Conservation (phyloP, 2,113 vertebrate genomes). For the Actenoides lindsayi region DNA sequence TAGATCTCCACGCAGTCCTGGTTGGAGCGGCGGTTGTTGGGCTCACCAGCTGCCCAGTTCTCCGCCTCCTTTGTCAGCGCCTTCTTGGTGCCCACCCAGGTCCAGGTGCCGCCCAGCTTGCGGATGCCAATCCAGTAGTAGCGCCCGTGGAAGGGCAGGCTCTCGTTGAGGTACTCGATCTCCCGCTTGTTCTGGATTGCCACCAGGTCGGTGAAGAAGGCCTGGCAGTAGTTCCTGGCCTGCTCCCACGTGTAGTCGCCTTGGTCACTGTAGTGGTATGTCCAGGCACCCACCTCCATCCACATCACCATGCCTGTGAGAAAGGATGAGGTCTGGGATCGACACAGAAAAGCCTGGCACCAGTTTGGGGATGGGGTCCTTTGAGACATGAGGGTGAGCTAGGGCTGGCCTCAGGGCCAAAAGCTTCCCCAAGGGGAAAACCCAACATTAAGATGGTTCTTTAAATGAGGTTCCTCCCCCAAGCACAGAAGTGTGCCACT, state of each 20-base stretch:
- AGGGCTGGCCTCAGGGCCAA: neutral
- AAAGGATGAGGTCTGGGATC: neutral
- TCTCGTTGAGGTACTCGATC: constrained; percentile 80
- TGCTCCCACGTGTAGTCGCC: constrained; percentile 73
- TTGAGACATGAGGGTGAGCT: neutral
- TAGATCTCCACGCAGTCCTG: constrained; percentile 98
- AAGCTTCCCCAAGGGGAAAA: neutral
- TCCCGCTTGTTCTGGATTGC: constrained; percentile 93
- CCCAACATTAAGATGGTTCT: neutral
- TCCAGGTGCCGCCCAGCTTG: constrained; percentile 82
- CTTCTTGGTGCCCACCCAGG: constrained; percentile 92
- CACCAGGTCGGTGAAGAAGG: constrained; percentile 86
- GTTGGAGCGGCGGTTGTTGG: constrained; percentile 81
- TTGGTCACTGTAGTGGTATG: constrained; percentile 74
- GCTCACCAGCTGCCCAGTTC: constrained; percentile 88
- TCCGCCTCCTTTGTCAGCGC: constrained; percentile 77
- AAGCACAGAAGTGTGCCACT: neutral
- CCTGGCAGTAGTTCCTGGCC: constrained; percentile 81
- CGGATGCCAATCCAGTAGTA: constrained; percentile 97
- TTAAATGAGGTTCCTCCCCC: neutral
- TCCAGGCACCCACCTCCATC: constrained; percentile 81
- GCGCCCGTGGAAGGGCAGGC: constrained; percentile 44
- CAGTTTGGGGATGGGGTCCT: neutral
- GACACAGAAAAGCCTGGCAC: neutral
- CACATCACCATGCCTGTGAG: constrained; percentile 61